A percentile compares a stretch with the other conserved stretches of the same genome.
Conservation (phyloP, 2,888 invertebrate genomes). For the Thera britannica region DNA sequence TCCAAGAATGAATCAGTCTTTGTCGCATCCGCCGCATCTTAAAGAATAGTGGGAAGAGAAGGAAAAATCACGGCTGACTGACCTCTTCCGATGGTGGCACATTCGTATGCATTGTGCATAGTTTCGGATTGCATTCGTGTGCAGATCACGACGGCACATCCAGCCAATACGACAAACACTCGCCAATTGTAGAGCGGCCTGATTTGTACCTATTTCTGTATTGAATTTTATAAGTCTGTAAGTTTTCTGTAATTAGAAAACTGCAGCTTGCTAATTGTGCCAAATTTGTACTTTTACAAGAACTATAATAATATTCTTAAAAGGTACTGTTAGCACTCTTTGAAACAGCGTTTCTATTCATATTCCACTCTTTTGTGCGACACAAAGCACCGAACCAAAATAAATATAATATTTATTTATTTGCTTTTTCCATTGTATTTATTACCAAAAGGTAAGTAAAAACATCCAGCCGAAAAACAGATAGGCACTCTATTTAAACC, state of each 20-base stretch:
- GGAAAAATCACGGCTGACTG: slow-evolving; percentile 70
- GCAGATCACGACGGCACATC: slow-evolving; percentile 63
- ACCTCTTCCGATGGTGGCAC: slow-evolving; percentile 53
- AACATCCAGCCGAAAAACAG: no score
- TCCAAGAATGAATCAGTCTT: slow-evolving; percentile 60
- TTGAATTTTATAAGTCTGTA: slow-evolving; percentile 47
- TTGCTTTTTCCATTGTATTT: no score
- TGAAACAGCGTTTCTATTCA: neutral
- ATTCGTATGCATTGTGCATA: slow-evolving; percentile 76
- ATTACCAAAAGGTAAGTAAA: no score
- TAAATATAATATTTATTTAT: neutral
- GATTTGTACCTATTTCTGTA: slow-evolving; percentile 59
- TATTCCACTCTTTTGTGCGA: neutral
- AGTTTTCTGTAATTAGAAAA: neutral
- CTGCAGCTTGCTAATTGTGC: neutral
- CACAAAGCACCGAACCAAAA: neutral
- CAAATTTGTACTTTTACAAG: neutral
- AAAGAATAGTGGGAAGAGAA: slow-evolving; percentile 52
- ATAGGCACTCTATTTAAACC: no score
- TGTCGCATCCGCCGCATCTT: slow-evolving; percentile 55
- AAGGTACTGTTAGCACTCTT: neutral
- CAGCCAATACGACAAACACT: slow-evolving; percentile 73
- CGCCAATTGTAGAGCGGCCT: slow-evolving; percentile 65
- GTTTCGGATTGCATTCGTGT: slow-evolving; percentile 59
- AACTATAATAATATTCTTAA: neutral